Evolutionary conservation across 2,888 invertebrate genomes (phyloP).

Genomic region (Dicycla oo): DNA sequence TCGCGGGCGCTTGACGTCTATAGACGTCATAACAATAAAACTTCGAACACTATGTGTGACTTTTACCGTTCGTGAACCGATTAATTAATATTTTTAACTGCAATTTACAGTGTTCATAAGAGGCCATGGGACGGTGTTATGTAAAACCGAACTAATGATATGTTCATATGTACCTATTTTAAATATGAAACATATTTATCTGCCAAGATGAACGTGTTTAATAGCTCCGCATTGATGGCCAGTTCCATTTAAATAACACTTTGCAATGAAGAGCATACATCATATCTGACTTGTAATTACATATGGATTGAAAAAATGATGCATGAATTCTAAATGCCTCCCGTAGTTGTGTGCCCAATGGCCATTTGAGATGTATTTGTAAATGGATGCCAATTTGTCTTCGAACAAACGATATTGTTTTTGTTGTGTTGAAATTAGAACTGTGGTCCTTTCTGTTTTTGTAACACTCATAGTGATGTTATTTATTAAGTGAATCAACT

Average conservation of each 20-base stretch:
- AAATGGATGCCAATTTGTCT: slow-evolving; percentile 48
- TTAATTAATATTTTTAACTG: slow-evolving; percentile 23
- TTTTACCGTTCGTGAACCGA: no score
- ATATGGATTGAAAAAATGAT: slow-evolving; percentile 54
- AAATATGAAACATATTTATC: slow-evolving; percentile 59
- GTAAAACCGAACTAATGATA: slow-evolving; percentile 52
- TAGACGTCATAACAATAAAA: no score
- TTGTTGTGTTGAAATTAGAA: slow-evolving; percentile 30
- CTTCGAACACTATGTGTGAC: no score
- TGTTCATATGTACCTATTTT: no score
- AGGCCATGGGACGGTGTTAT: slow-evolving; percentile 29
- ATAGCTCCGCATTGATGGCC: slow-evolving; percentile 62
- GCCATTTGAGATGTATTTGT: slow-evolving; percentile 29
- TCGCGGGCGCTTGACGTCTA: no score
- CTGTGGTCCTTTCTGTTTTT: slow-evolving; percentile 29
- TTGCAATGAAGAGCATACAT: slow-evolving; percentile 55
- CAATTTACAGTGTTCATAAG: slow-evolving; percentile 10
- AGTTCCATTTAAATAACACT: slow-evolving; percentile 56
- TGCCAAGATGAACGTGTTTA: slow-evolving; percentile 61
- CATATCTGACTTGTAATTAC: slow-evolving; percentile 50
- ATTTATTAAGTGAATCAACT: no score
- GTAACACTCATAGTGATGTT: slow-evolving; percentile 24
- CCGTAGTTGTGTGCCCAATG: slow-evolving; percentile 43
- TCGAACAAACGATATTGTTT: slow-evolving; percentile 55
- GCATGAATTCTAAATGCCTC: slow-evolving; percentile 40